Evolutionary conservation across 1,140 invertebrate species (phyloP), one percentile per base, ranked within the genome.

Genomic region (Stegodyphus mimosarum): DNA sequence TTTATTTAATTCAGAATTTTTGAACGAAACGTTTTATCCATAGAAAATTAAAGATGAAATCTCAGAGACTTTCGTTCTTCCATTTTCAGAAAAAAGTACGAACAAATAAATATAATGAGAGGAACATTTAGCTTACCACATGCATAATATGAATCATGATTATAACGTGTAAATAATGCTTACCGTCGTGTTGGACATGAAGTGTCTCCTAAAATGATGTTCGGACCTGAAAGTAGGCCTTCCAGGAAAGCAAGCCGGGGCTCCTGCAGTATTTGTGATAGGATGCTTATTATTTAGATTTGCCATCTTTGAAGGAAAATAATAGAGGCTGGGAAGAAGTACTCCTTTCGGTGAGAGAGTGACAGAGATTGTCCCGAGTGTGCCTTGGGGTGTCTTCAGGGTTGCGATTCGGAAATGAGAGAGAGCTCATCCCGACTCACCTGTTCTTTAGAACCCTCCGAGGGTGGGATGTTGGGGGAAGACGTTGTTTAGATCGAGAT

Each of bases 201-300:
- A 80, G 60, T 80, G 77, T 9, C 77, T 80, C 6, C 60, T 80
- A 13, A 70, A 69, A 18, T 53, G 77, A 9, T 80, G 77, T 0
- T 80, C 77, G 6, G 66, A 17, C 33, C 77, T 69, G 48, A 70
- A 77, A 4, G 15, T 55, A 66, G 60, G 48, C n/a, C 75, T 67
- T 1, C 13, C 13, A 6, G 63, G 6, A 50, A 77, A 77, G 17
- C 75, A 77, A 15, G 55, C 5, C 7, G 72, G 13, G 7, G 73
- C 13, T 11, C 53, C 53, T 6, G 53, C 7, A 63, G 10, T 49
- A 49, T 76, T 76, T 18, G 66, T n/a, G 15, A 66, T 13, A 3
- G 53, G 50, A 51, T 15, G 9, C 55, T 77, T 77, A 11, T 50
- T 18, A n/a, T 67, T 77, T 11, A 77, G 50, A 67, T 67, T 77